These are phyloP conservation scores for Noctua fimbriata DNA, from an alignment of 2,888 invertebrate species.

Conservation along the genomic window DNA sequence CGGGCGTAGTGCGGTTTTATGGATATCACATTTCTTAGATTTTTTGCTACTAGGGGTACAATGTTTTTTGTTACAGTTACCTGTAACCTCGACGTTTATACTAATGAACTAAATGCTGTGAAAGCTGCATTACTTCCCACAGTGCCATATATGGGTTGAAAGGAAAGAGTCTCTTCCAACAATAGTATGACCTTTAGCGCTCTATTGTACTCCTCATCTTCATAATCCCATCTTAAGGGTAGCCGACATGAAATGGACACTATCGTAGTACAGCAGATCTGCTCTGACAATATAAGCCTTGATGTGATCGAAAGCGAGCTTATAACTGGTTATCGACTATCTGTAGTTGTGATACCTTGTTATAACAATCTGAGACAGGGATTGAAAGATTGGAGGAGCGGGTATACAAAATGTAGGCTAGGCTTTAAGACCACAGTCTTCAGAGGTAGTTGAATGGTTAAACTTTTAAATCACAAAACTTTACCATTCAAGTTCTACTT, in stretches of 20 bases:
- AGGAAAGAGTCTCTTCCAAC: neutral
- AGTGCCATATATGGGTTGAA: neutral
- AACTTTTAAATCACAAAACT: too few relatives aligned
- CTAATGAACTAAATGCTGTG: too few relatives aligned
- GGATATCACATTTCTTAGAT: neutral
- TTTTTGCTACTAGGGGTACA: neutral
- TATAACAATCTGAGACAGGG: neutral
- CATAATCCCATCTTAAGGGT: slow-evolving; percentile 17
- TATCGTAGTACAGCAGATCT: slow-evolving; percentile 22
- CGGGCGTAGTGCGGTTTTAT: neutral
- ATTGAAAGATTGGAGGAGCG: neutral
- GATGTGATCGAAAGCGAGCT: slow-evolving; percentile 29
- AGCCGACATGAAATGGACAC: slow-evolving; percentile 2
- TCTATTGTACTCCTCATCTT: neutral
- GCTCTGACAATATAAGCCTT: slow-evolving; percentile 24
- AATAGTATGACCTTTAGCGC: neutral
- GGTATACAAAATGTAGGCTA: neutral
- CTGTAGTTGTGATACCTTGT: neutral
- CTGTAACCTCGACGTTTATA: neutral
- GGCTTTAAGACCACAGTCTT: neutral
- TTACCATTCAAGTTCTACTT: too few relatives aligned
- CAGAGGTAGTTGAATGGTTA: neutral
- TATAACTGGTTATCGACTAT: neutral
- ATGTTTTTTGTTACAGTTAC: too few relatives aligned
- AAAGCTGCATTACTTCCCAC: neutral